A percentile compares a stretch with the other conserved stretches of the same genome.
Evolutionary conservation across 2,888 invertebrate genomes (phyloP).

Genomic region (Limnephilus rhombicus): DNA sequence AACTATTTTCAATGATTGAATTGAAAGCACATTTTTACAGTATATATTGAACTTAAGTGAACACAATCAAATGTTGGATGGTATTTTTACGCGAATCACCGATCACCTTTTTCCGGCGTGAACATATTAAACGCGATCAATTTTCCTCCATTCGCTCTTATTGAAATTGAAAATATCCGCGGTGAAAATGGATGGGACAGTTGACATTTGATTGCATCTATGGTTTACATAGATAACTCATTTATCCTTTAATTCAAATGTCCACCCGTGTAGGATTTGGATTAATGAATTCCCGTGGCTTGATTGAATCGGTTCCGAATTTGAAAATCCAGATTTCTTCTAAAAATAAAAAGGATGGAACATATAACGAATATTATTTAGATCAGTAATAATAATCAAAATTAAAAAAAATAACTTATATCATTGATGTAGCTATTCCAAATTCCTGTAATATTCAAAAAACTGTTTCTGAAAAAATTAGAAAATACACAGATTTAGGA

Average conservation of each 20-base stretch:
- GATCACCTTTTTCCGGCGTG: not conserved
- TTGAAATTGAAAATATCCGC: not conserved
- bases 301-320: not conserved
- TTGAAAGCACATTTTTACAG: not conserved
- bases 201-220: not conserved
- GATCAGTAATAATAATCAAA: too few species aligned
- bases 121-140: slow-evolving; percentile 4
- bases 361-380: not conserved
- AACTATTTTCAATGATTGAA: not conserved
- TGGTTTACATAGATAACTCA: not conserved
- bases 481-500: too few species aligned
- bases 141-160: not conserved
- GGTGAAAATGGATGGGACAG: not conserved
- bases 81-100: not conserved
- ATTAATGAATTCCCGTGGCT: not conserved
- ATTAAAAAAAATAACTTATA: too few species aligned
- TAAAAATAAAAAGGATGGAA: not conserved
- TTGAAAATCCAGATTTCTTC: too few species aligned
- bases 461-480: too few species aligned
- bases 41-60: not conserved
- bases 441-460: too few species aligned
- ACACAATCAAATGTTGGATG: not conserved
- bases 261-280: not conserved
- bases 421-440: too few species aligned
- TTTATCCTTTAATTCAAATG: not conserved